Base-by-base conservation (phyloP, 2,113 vertebrate genomes). In the Sylvilagus bachmani region DNA sequence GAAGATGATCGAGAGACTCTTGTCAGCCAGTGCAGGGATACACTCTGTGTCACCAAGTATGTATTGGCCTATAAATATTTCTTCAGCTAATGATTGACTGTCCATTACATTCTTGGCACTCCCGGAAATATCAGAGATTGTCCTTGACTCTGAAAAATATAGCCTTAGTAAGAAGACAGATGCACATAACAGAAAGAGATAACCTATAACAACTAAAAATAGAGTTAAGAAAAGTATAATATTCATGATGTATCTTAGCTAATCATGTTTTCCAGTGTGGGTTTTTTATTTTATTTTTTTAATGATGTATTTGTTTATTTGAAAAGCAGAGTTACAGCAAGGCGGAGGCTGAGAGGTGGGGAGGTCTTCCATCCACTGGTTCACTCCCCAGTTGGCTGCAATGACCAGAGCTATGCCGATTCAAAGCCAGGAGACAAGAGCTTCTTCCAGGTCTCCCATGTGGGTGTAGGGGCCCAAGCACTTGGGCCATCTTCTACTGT, bases 41-140 rank as follows among this genome's bases (percentile, higher is more conserved):
- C 99, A 0, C 98, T 99, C 92, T 99, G 99, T 98, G 99, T 99
- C 94, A 99, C 99, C 74, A 99, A 99, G 99, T 99, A 98, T 98
- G 99, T 98, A 77, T 62, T 5, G 36, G 3, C 33, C 69, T 22
- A n/a, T 62, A 24, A 11, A 10, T 74, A 33, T 62, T 81, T 81
- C 73, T 69, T 61, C 53, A 62, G 3, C 70, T n/a, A 29, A 17
- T 62, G n/a, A 29, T 24, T 33, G 22, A 61, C 70, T 85, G 17
- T 36, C 22, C 25, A 4, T 13, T 67, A 24, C 86, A 8, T 86
- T 77, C 29, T 66, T 62, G 29, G 0, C 6, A 58, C 12, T 81
- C 10, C 21, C 12, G 69, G 49, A 88, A 81, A 53, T 49, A 51
- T 27, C n/a, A 29, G 38, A 70, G 38, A n/a, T 86, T 25, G 2